phyloP scores from a whole-genome alignment of 2,797 vertebrate genomes.

The Cheirogaleus major region DNA sequence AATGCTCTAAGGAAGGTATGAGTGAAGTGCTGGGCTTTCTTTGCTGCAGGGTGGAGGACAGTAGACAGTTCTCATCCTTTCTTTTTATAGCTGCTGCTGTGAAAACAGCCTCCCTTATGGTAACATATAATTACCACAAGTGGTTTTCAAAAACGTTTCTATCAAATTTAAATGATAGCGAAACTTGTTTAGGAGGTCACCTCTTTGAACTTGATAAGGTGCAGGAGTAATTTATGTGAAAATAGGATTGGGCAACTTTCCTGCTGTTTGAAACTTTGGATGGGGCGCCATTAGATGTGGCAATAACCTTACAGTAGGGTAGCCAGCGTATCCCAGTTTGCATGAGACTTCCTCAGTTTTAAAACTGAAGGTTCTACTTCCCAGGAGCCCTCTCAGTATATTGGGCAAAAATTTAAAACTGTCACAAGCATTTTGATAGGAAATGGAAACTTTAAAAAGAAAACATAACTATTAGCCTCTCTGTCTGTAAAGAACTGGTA shows the following conservation, averaged over 20 bases:
- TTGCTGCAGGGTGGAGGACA: neutral
- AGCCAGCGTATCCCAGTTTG: neutral
- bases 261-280: neutral
- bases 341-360: neutral
- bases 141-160: constrained; percentile 40
- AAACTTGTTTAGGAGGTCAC: constrained; percentile 58
- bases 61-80: neutral
- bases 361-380: neutral
- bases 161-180: constrained; percentile 46
- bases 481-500: neutral
- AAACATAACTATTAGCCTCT: neutral
- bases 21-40: neutral
- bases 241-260: neutral
- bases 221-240: constrained; percentile 11
- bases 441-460: constrained; percentile 9
- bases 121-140: constrained; percentile 42
- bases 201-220: constrained; percentile 40
- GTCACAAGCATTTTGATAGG: neutral
- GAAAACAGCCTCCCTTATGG: neutral
- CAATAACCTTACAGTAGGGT: neutral
- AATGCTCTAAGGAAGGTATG: neutral
- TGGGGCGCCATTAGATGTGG: neutral
- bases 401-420: neutral
- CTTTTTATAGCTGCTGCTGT: neutral
- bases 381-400: neutral